phyloP scores from a whole-genome alignment of 2,113 vertebrate genomes.

The Nibea coibor region DNA sequence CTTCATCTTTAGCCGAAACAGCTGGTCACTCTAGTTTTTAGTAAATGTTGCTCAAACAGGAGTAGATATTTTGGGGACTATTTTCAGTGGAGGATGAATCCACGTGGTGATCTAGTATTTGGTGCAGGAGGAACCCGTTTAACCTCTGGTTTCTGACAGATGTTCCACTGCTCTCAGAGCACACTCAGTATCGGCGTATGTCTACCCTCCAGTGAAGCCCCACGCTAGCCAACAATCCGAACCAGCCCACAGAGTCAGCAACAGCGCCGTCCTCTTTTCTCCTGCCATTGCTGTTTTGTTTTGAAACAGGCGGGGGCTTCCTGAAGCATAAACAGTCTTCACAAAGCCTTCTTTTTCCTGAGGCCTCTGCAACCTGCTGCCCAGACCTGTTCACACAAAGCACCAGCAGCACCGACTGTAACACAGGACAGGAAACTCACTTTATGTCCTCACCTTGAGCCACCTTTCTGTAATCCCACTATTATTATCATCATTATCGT shows the following conservation, averaged over 20 bases:
- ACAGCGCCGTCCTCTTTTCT: conserved; percentile 31
- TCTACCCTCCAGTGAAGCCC: not conserved
- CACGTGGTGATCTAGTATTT: not conserved
- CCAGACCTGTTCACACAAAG: conserved; percentile 30
- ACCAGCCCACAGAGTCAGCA: conserved; percentile 48
- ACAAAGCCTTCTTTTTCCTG: conserved; percentile 42
- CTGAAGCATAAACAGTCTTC: conserved; percentile 64
- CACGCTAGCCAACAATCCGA: conserved; percentile 3
- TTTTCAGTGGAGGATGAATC: not conserved
- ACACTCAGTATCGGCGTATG: not conserved
- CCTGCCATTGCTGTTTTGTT: conserved; percentile 49
- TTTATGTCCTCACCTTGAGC: not conserved
- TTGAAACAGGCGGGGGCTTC: conserved; percentile 53
- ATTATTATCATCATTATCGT: not conserved
- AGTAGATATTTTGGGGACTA: not conserved
- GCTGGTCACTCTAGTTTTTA: not conserved
- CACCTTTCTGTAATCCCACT: conserved; percentile 1
- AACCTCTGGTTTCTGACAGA: not conserved
- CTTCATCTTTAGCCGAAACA: no score
- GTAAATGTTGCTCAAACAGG: not conserved
- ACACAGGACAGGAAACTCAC: not conserved
- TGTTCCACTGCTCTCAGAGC: not conserved
- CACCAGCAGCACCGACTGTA: not conserved
- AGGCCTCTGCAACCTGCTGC: conserved; percentile 50
- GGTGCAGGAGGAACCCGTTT: not conserved